phyloP scores from a whole-genome alignment of 2,888 invertebrate genomes.

The Willowsia nigromaculata region DNA sequence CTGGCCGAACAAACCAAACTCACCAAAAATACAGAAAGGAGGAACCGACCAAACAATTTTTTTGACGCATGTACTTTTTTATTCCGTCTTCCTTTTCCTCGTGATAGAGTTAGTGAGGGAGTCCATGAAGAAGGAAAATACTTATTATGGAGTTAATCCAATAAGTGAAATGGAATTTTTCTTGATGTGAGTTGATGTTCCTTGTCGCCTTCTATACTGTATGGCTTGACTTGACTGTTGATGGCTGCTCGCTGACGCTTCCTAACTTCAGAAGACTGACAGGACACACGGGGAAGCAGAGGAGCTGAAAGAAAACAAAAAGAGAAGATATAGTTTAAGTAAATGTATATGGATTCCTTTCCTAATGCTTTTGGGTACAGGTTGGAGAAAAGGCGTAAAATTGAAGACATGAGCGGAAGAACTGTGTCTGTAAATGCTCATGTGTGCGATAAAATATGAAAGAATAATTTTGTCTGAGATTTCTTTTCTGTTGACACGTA shows the following conservation, averaged over 20 bases:
- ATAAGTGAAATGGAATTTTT: slow-evolving; percentile 64
- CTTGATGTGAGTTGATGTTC: slow-evolving; percentile 45
- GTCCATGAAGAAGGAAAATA: slow-evolving; percentile 49
- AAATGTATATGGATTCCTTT: slow-evolving; percentile 17
- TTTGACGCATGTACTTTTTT: background rate
- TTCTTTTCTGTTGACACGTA: background rate
- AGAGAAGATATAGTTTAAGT: background rate
- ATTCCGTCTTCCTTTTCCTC: background rate
- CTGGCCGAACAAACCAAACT: slow-evolving; percentile 29
- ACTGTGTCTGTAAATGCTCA: background rate
- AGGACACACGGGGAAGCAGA: slow-evolving; percentile 1
- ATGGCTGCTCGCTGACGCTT: slow-evolving; percentile 24
- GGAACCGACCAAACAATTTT: slow-evolving; percentile 34
- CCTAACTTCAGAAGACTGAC: slow-evolving; percentile 28
- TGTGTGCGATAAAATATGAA: background rate
- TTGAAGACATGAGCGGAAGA: background rate
- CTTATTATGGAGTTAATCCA: slow-evolving; percentile 63
- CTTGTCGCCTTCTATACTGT: slow-evolving; percentile 35
- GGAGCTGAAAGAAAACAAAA: slow-evolving; percentile 39
- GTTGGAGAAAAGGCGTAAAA: background rate
- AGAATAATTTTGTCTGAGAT: background rate
- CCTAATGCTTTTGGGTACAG: background rate
- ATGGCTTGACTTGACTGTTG: slow-evolving; percentile 20
- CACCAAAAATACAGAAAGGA: slow-evolving; percentile 18
- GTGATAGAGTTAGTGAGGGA: background rate